Evolutionary conservation across 2,888 invertebrate species (phyloP).

Genomic region (Agrotis clavis): DNA sequence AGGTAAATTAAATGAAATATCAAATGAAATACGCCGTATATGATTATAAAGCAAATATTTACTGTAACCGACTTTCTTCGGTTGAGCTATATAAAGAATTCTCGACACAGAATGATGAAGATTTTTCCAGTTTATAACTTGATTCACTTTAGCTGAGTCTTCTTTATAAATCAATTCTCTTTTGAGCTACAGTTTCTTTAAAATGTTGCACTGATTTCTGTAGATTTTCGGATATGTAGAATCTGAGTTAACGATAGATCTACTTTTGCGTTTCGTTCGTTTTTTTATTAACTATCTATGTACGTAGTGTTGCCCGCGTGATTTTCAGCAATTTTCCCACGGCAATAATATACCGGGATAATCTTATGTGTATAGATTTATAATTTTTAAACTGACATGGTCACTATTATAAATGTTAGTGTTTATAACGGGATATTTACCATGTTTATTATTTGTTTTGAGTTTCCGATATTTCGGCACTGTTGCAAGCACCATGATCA

Average conservation of each 20-base stretch:
- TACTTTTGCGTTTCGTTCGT: neutral
- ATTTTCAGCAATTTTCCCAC: no score
- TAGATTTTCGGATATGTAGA: neutral
- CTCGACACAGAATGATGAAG: slow-evolving; percentile 52
- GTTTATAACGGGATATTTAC: no score
- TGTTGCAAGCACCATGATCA: no score
- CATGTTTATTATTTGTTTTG: no score
- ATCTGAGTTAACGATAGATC: neutral
- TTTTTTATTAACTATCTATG: neutral
- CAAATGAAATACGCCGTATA: slow-evolving; percentile 51
- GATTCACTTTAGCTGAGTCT: slow-evolving; percentile 55
- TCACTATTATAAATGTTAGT: no score
- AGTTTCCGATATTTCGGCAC: no score
- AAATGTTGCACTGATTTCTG: slow-evolving; percentile 1
- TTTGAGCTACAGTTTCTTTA: slow-evolving; percentile 28
- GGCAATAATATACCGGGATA: no score
- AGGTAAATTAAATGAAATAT: slow-evolving; percentile 49
- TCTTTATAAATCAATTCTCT: slow-evolving; percentile 54
- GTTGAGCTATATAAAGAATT: slow-evolving; percentile 49
- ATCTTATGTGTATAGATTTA: no score
- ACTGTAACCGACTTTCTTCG: slow-evolving; percentile 42
- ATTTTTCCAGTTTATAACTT: slow-evolving; percentile 62
- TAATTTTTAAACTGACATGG: no score
- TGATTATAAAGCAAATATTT: slow-evolving; percentile 61
- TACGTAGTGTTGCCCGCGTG: no score